Evolutionary conservation across 2,113 vertebrate species (phyloP).

Genomic region (Saguinus imperator): DNA sequence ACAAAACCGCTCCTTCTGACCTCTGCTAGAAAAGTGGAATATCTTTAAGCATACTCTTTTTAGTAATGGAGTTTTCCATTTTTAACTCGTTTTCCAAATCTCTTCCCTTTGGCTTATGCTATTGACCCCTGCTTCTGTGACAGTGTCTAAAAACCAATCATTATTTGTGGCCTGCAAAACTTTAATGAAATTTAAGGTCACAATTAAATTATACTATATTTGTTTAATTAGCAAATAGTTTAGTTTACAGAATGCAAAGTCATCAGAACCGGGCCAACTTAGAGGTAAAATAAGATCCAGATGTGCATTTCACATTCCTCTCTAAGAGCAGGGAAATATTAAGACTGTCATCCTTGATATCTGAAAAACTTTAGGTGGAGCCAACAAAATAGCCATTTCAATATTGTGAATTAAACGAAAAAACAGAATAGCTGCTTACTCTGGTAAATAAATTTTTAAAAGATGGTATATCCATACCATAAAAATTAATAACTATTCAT

Average conservation of each 20-base stretch:
- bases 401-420: neutral
- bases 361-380: neutral
- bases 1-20: conserved; percentile 77
- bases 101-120: conserved; percentile 25
- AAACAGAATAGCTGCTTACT: neutral
- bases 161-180: conserved; percentile 49
- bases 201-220: conserved; percentile 51
- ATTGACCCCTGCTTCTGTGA: conserved; percentile 52
- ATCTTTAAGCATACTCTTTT: conserved; percentile 74
- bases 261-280: neutral
- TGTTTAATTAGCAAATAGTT: conserved; percentile 13
- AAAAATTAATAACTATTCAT: neutral
- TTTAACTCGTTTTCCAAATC: conserved; percentile 65
- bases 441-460: neutral
- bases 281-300: conserved; percentile 38
- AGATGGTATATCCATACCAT: neutral
- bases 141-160: neutral
- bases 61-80: conserved; percentile 67
- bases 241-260: neutral
- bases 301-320: neutral
- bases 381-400: neutral
- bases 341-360: neutral
- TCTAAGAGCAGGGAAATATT: neutral
- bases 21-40: conserved; percentile 73
- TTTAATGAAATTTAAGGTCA: conserved; percentile 36